Evolutionary conservation across 1,140 invertebrate genomes (phyloP), one percentile per base, ranked within the genome.

Genomic region (Tenebrio molitor): DNA sequence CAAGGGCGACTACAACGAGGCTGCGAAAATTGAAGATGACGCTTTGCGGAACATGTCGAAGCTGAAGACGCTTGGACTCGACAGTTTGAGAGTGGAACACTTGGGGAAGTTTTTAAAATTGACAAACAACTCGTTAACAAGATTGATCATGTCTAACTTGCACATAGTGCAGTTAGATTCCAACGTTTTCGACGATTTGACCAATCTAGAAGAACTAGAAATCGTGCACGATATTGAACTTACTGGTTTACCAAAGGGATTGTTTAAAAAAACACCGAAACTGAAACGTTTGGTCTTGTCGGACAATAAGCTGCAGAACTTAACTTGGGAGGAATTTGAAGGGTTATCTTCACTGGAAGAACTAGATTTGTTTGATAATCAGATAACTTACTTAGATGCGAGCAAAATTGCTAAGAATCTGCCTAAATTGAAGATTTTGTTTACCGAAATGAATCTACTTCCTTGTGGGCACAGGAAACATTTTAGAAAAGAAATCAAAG

Each of bases 241-340:
- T 3, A 4, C 25, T 4, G 3, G 25, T 29, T 8, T 58, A 6
- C 50, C 50, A 5, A 14, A n/a, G 1, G 23, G 15, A 5, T 12
- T 58, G 3, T 58, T 58, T 8, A 12, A 29, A 14, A 10, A 29
- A 4, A 14, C n/a, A 1, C n/a, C 23, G 0, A 25, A 25, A 25
- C 15, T 58, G 21, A 25, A 58, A 14, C 1, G 8, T 25, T 29
- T 58, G 10, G 5, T 29, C 7, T 14, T 58, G 23, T n/a, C 8
- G 10, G 50, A 21, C 1, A 58, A 58, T 15, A 29, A n/a, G n/a
- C 16, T 58, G 2, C 16, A 21, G 21, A 15, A 29, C 29, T 58
- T 58, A 25, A 14, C 21, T n/a, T 58, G 50, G 50, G 50, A 58
- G n/a, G 50, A 58, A 14, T 33, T 58, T 25, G 4, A 58, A 58